These are phyloP conservation scores for Cyclura pinguis DNA, from an alignment of 2,797 vertebrate genomes.

Conservation along the genomic window DNA sequence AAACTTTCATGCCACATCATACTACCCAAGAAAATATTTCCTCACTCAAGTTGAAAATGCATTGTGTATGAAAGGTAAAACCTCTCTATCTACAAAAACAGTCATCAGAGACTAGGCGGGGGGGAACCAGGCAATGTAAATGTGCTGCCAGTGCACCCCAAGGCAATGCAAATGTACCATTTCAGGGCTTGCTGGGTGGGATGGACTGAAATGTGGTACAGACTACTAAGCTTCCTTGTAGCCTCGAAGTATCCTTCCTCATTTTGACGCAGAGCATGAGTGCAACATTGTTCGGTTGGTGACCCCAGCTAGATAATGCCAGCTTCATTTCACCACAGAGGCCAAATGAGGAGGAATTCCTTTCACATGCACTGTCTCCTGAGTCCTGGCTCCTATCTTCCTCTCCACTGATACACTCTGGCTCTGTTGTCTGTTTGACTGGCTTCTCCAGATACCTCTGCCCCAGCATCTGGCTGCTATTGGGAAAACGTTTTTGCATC, in stretches of 20 bases:
- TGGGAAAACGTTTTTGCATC: neutral
- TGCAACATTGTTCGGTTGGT: neutral
- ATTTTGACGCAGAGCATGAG: neutral
- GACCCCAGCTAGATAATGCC: neutral
- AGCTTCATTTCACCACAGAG: neutral
- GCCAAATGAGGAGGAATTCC: neutral
- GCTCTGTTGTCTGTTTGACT: neutral
- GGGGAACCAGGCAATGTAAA: neutral
- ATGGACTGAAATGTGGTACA: neutral
- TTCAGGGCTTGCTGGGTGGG: neutral
- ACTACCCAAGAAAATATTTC: constrained; percentile 5
- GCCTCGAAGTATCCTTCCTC: too few relatives aligned
- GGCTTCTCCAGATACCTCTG: too few relatives aligned
- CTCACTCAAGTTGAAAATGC: constrained; percentile 23
- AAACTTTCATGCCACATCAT: constrained; percentile 57
- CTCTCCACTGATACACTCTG: too few relatives aligned
- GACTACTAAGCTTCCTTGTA: neutral
- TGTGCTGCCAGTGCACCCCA: neutral
- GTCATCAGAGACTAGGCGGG: too few relatives aligned
- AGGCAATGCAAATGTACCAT: neutral
- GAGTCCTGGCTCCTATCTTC: neutral
- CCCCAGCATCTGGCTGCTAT: neutral
- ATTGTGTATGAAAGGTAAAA: constrained; percentile 25
- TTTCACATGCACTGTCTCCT: neutral
- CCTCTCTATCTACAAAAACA: neutral